phyloP scores from a whole-genome alignment of 2,113 vertebrate genomes.

The Takifugu flavidus region DNA sequence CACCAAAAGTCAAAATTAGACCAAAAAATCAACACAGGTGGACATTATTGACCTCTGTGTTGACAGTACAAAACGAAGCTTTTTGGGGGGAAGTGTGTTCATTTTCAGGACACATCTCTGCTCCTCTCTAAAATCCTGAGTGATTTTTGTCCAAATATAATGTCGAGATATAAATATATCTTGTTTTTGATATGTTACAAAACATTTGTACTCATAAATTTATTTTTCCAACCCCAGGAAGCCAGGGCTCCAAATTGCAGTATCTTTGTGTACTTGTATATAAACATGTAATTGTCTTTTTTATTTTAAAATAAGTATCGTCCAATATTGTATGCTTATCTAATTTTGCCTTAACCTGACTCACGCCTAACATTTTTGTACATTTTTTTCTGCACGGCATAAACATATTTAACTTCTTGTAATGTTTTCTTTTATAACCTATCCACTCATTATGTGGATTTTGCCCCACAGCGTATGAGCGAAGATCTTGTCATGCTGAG shows the following conservation, averaged over 20 bases:
- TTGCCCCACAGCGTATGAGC: slow-evolving; percentile 53
- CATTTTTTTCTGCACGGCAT: slow-evolving; percentile 59
- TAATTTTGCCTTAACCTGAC: slow-evolving; percentile 46
- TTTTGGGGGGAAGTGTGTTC: background rate
- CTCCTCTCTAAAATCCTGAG: background rate
- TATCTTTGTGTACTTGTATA: slow-evolving; percentile 68
- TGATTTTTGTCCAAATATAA: slow-evolving; percentile 11
- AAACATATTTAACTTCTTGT: slow-evolving; percentile 48
- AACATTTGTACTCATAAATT: slow-evolving; percentile 24
- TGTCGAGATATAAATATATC: slow-evolving; percentile 26
- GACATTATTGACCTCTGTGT: background rate
- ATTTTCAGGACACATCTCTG: slow-evolving; percentile 1
- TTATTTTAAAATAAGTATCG: slow-evolving; percentile 25
- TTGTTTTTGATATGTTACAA: slow-evolving; percentile 15
- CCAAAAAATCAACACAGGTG: slow-evolving; percentile 2
- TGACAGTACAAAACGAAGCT: slow-evolving; percentile 22
- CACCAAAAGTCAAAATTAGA: background rate
- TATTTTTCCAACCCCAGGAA: slow-evolving; percentile 35
- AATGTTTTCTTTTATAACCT: slow-evolving; percentile 35
- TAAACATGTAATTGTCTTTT: slow-evolving; percentile 50
- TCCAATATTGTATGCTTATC: slow-evolving; percentile 49
- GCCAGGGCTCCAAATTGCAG: slow-evolving; percentile 61
- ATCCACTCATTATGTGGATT: slow-evolving; percentile 38
- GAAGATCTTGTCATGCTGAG: slow-evolving; percentile 44
- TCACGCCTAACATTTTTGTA: slow-evolving; percentile 56